Evolutionary conservation across 2,113 vertebrate genomes (phyloP), one percentile per base, ranked within the genome.

Genomic region (Vulpes lagopus): DNA sequence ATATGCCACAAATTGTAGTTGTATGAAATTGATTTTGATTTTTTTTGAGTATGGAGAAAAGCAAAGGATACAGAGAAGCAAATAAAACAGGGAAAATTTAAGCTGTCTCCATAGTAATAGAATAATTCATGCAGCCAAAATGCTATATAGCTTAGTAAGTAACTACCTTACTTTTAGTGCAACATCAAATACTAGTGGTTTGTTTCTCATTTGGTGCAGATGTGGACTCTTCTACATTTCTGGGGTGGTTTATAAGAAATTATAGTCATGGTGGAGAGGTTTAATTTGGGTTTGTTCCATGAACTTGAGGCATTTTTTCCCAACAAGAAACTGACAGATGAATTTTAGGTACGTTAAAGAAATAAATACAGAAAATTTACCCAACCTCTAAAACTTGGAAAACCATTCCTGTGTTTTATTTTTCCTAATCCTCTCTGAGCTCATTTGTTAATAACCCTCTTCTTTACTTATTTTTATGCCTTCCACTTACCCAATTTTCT

Each of bases 61-160:
- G 81, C 91, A 74, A 95, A 95, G 89, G 83, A 76, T 85, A 94
- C 35, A 86, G 91, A 91, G 82, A 86, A 95, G 51, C 65, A 95
- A 91, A 79, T 53, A 88, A 94, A 95, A 43, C 4, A 27, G 32
- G 30, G 65, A 74, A 65, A 85, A 78, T 30, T 84, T 82, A 76
- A 90, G 81, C 55, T 73, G 43, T 89, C 79, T 89, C 51, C 32
- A 65, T 55, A 71, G 35, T 86, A 86, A 65, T 65, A 27, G 51
- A 93, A 59, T 80, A 86, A 83, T 76, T 53, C 19, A 19, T 65
- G 38, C 2, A 89, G 23, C 32, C 38, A 88, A 71, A 91, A 65
- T 23, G 14, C 64, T 91, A 0, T 83, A 35, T 83, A 35, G 32
- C 51, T 96, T 55, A 81, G 79, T 94, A 59, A 57, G 57, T 79